These are phyloP conservation scores for Pachypanchax playfairii DNA, from an alignment of 2,113 vertebrate genomes.

Conservation along the genomic window DNA sequence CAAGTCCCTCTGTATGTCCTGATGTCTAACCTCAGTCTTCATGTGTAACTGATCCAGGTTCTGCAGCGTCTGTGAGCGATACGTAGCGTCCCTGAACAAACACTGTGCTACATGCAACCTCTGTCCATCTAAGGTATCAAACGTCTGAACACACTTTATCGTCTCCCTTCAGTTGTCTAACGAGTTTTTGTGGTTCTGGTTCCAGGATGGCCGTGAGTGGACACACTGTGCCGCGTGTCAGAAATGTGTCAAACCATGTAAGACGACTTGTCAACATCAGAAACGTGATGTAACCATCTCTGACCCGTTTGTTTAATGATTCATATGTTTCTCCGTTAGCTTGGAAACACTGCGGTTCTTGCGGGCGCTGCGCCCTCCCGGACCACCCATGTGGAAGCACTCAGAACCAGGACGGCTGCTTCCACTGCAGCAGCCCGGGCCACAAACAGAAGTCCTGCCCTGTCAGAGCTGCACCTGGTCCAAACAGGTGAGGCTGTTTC, in stretches of 20 bases:
- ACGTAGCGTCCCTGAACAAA: slow-evolving; percentile 85
- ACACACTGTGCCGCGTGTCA: slow-evolving; percentile 88
- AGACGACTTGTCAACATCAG: slow-evolving; percentile 47
- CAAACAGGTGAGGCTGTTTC: slow-evolving; percentile 28
- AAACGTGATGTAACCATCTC: too few relatives aligned
- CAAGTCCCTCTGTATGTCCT: neutral
- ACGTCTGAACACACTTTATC: too few relatives aligned
- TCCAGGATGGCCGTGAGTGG: slow-evolving; percentile 91
- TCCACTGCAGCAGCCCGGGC: slow-evolving; percentile 81
- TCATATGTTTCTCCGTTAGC: slow-evolving; percentile 71
- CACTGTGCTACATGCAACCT: slow-evolving; percentile 88
- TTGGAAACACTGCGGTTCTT: slow-evolving; percentile 88
- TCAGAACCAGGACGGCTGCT: slow-evolving; percentile 78
- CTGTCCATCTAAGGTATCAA: slow-evolving; percentile 92
- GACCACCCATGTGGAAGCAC: slow-evolving; percentile 80
- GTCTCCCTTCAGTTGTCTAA: neutral
- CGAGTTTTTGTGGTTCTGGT: slow-evolving; percentile 32
- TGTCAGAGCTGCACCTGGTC: slow-evolving; percentile 2
- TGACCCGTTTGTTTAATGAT: neutral
- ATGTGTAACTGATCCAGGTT: slow-evolving; percentile 76
- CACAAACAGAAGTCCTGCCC: slow-evolving; percentile 89
- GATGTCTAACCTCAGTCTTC: neutral
- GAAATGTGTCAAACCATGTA: slow-evolving; percentile 95
- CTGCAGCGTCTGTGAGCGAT: slow-evolving; percentile 86
- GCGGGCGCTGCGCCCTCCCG: slow-evolving; percentile 82